Evolutionary conservation across 2,888 invertebrate genomes (phyloP).

Genomic region (Ectemnius continuus): DNA sequence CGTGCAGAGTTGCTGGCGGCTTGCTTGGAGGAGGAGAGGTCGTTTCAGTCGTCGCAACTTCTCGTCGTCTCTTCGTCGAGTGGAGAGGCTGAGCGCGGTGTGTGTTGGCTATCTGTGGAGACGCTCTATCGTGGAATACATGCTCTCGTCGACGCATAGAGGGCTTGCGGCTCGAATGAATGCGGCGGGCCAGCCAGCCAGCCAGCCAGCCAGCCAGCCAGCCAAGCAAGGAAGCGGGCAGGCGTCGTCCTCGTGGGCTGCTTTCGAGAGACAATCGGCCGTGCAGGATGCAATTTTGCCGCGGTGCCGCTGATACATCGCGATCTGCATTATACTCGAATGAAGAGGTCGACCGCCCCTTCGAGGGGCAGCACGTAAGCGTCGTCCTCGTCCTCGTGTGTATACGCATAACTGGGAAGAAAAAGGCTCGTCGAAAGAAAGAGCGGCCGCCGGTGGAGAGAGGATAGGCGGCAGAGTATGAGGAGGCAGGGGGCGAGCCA

Average conservation of each 20-base stretch:
- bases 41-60: no score
- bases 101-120: no score
- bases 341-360: background rate
- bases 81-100: no score
- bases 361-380: background rate
- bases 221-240: background rate
- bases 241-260: background rate
- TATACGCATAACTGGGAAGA: background rate
- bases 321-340: conserved; percentile 4
- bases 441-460: background rate
- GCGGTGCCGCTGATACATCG: conserved; percentile 9
- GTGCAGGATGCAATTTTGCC: conserved; percentile 4
- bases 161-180: background rate
- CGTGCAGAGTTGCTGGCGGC: no score
- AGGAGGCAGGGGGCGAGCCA: conserved; percentile 8
- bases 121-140: no score
- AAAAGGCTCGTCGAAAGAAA: conserved; percentile 1
- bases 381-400: no score
- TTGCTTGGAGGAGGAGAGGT: no score
- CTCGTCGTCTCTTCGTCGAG: no score
- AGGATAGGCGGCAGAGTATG: conserved; percentile 15
- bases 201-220: no score
- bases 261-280: background rate
- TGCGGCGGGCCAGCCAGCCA: background rate
- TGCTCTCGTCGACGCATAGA: no score